Evolutionary conservation across 2,797 vertebrate species (phyloP), one percentile per base, ranked within the genome.

Genomic region (Babyrousa celebensis): DNA sequence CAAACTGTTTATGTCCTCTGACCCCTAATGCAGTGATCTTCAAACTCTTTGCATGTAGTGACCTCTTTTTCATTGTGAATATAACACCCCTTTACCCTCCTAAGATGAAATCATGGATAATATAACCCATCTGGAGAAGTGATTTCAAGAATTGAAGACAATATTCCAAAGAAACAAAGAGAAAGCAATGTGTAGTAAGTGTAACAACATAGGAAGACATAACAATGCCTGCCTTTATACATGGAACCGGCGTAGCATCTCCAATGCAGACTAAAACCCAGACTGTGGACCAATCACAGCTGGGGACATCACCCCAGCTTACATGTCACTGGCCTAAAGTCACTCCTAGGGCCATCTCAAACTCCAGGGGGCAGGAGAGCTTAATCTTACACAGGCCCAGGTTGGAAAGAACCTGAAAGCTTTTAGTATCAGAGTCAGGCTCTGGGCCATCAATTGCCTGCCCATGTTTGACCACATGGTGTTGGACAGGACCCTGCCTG

Each of bases 81-180:
- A 52, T 80, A 16, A 54, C 11, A 77, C 29, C n/a, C 40, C 56
- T 90, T 82, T 70, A 80, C 56, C 67, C 56, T 58, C 29, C 32
- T 63, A 48, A 95, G 54, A 72, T 95, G 29, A 96, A 94, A 29
- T 91, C 70, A 27, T 63, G n/a, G 63, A 15, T 82, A 71, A 25
- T 84, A 63, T 43, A 87, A 89, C 68, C 58, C 16, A 16, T 74
- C 52, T 90, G 32, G 91, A 95, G 63, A 40, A 16, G 52, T 62
- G 79, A 65, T 91, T 94, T 77, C 25, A 85, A 96, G 89, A 87
- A 72, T 83, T 82, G 16, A 87, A 84, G 87, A 70, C 2, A 84
- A 18, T 63, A 80, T 23, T 89, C 86, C 29, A 60, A 72, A 77
- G 77, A 74, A 91, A 85, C 32, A 36, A 89, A 72, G 92, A 18